Evolutionary conservation across 2,888 invertebrate species (phyloP), one percentile per base, ranked within the genome.

Genomic region (Pemphredon lugubris): DNA sequence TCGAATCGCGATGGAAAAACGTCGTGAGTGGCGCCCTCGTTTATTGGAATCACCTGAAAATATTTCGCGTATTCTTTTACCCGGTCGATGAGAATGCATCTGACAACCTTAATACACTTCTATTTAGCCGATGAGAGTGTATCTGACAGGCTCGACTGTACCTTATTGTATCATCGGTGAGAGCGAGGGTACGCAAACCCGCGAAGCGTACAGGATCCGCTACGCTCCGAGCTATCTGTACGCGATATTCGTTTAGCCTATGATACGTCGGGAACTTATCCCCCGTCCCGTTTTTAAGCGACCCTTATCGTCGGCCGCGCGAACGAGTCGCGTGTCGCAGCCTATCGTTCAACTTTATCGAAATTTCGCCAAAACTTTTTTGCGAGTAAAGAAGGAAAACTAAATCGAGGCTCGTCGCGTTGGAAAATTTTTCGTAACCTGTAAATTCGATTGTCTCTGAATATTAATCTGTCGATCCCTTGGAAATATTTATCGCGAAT

Each of bases 71-170:
- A 72, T 72, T 76, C 76, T 76, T 76, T 65, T 61, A 50, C 20
- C 44, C 23, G 57, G 58, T 40, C 55, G 71, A 75, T 70, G 76
- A 42, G 64, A 48, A 66, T 76, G 73, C 68, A 63, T 63, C 48
- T 73, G 73, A 69, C 73, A 73, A 55, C 45, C 61, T 76, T 76
- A 61, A 76, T 68, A 76, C 54, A 63, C 54, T 72, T 76, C 65
- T 68, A 64, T 72, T 76, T 65, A 73, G 55, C 23, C 48, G 67
- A 75, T 63, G 72, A 42, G 71, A 39, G 68, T 76, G 76, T 18
- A 47, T 48, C 65, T 72, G 76, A 76, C 77, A 76, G 65, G 54
- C 54, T 61, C 13, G 50, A 54, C 61, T 61, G 47, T 66, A 51
- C 65, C 58, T 73, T 68, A 77, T 76, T 69, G 76, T 66, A 66